Evolutionary conservation across 2,113 vertebrate genomes (phyloP).

Genomic region (Nannobrachium achirus): DNA sequence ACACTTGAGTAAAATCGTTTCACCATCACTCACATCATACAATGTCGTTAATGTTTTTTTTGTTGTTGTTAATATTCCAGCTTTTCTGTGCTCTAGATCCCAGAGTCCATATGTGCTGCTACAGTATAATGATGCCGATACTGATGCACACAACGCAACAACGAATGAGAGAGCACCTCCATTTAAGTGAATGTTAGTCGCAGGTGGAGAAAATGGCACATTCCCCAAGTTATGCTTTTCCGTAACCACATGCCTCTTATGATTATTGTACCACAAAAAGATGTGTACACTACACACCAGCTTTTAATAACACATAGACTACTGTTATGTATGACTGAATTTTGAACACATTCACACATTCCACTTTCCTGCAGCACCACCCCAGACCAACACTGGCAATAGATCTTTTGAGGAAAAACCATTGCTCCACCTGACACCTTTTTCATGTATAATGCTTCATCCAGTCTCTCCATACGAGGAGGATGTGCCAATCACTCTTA

Average conservation of each 20-base stretch:
- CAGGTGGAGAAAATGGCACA: conserved; percentile 25
- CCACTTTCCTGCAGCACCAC: conserved; percentile 22
- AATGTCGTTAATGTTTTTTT: not conserved
- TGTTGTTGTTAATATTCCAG: conserved; percentile 12
- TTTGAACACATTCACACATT: conserved; percentile 9
- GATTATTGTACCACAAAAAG: not conserved
- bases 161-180: not conserved
- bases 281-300: not conserved
- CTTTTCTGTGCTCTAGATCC: conserved; percentile 28
- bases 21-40: conserved; percentile 36
- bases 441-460: conserved; percentile 51
- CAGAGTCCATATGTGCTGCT: conserved; percentile 24
- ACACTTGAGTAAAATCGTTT: conserved; percentile 19
- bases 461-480: conserved; percentile 24
- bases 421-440: conserved; percentile 59
- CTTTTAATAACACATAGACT: not conserved
- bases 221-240: conserved; percentile 24
- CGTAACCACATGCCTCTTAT: not conserved
- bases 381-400: conserved; percentile 32
- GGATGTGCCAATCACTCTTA: conserved; percentile 57
- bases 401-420: conserved; percentile 38
- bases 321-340: not conserved
- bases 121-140: conserved; percentile 26
- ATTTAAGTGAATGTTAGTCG: not conserved
- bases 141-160: not conserved